Evolutionary conservation across 2,888 invertebrate genomes (phyloP).

Genomic region (Diarsia rubi): DNA sequence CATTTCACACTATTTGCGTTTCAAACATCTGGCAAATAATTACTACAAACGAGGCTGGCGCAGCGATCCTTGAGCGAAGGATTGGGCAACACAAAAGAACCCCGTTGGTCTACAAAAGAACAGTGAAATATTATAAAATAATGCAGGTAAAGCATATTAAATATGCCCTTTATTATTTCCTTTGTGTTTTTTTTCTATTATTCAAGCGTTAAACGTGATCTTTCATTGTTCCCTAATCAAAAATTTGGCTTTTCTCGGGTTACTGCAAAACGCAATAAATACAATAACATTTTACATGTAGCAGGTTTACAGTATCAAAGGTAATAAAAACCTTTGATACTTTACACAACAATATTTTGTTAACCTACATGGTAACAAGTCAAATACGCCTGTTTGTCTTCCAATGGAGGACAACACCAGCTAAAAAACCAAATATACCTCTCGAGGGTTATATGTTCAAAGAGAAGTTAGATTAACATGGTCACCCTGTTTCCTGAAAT

Average conservation of each 20-base stretch:
- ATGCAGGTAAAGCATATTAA: conserved; percentile 47
- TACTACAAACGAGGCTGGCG: conserved; percentile 25
- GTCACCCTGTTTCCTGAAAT: conserved; percentile 11
- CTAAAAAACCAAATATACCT: neutral
- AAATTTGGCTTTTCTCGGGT: neutral
- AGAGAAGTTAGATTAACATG: conserved; percentile 14
- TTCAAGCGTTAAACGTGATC: conserved; percentile 23
- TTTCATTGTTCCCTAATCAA: conserved; percentile 28
- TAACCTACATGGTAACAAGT: neutral
- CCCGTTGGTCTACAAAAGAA: conserved; percentile 38
- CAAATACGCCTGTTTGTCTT: neutral
- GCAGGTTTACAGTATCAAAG: neutral
- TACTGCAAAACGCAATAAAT: neutral
- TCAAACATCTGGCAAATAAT: conserved; percentile 39
- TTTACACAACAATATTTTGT: neutral
- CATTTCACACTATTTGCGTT: conserved; percentile 45
- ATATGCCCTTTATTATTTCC: conserved; percentile 39
- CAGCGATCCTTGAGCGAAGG: conserved; percentile 27
- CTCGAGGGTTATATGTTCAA: neutral
- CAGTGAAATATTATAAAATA: conserved; percentile 38
- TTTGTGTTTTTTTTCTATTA: conserved; percentile 44
- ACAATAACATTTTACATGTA: neutral
- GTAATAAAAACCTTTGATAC: too few species aligned
- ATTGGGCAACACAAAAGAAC: conserved; percentile 46
- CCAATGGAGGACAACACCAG: neutral